phyloP scores from a whole-genome alignment of 2,888 invertebrate species.

The Malacosoma neustria region DNA sequence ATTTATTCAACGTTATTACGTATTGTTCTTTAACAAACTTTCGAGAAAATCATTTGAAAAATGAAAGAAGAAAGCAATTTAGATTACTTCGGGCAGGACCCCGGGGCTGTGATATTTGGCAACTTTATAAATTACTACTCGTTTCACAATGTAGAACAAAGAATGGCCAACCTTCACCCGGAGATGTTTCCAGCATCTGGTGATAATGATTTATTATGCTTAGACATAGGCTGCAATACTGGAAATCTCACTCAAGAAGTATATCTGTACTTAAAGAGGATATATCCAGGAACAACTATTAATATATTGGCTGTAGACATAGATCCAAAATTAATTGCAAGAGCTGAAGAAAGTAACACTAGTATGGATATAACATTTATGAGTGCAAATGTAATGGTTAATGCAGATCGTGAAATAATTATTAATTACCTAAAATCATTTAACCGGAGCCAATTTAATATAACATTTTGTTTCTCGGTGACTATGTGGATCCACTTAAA shows the following conservation, averaged over 20 bases:
- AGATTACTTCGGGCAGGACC: conserved; percentile 73
- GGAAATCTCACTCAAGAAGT: conserved; percentile 82
- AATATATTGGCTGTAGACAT: conserved; percentile 83
- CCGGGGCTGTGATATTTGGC: conserved; percentile 85
- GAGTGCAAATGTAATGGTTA: conserved; percentile 76
- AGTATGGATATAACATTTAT: conserved; percentile 66
- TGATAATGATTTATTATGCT: conserved; percentile 52
- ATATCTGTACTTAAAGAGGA: conserved; percentile 60
- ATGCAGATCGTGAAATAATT: conserved; percentile 41
- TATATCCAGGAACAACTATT: conserved; percentile 40
- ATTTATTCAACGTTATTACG: too few relatives aligned
- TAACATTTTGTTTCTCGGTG: conserved; percentile 86
- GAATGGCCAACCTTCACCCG: conserved; percentile 75
- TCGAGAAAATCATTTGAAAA: too few relatives aligned
- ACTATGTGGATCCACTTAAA: conserved; percentile 95
- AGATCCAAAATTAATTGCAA: conserved; percentile 79
- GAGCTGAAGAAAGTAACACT: conserved; percentile 75
- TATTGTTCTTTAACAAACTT: too few relatives aligned
- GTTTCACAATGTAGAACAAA: conserved; percentile 82
- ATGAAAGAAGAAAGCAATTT: conserved; percentile 28
- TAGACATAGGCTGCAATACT: conserved; percentile 87
- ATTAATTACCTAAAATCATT: conserved; percentile 54
- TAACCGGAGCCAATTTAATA: conserved; percentile 73
- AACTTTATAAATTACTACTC: conserved; percentile 93
- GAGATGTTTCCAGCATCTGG: conserved; percentile 40